Evolutionary conservation across 2,797 vertebrate genomes (phyloP), one percentile per base, ranked within the genome.

Genomic region (Hipposideros larvatus): DNA sequence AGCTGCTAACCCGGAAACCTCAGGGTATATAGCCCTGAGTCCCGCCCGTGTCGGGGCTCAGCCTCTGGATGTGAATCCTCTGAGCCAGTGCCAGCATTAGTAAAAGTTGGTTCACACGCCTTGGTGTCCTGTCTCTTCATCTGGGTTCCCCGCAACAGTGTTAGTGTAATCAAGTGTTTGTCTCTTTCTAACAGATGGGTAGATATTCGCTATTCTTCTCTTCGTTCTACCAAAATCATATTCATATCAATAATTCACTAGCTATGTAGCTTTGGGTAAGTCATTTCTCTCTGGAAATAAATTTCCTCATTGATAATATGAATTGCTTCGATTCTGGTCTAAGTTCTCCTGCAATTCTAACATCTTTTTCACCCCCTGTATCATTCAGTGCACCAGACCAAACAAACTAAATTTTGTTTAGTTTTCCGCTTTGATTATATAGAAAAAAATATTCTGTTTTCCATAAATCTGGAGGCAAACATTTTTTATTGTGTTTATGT

Each of bases 221-320:
- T 87, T 79, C 5, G 21, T 68, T 84, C 51, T 66, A 41, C 48
- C 51, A 21, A 87, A 95, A 87, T 87, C 1, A 34, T 28, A 71
- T 70, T 43, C 63, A 13, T 80, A 71, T 71, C n/a, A 88, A 34
- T 92, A 75, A 48, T 5, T 91, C 48, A 61, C 59, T 48, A 86
- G 13, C 59, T 86, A 1, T 13, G 8, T 87, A 51, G 51, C n/a
- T 65, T 91, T 78, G 61, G n/a, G 19, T 41, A 89, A 82, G 18
- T 87, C 6, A 48, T 82, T 82, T 92, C 77, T 90, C 41, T 90
- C 53, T 59, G 41, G 11, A 77, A 57, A 21, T 37, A 51, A 89
- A 51, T 92, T 77, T 95, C 57, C 46, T 95, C 51, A 68, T 16
- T 55, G 57, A 61, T 71, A 66, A 88, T 74, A 78, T 59, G 5